Base-by-base conservation (phyloP, 1,140 invertebrate species). In the Nixonia krombeini region DNA sequence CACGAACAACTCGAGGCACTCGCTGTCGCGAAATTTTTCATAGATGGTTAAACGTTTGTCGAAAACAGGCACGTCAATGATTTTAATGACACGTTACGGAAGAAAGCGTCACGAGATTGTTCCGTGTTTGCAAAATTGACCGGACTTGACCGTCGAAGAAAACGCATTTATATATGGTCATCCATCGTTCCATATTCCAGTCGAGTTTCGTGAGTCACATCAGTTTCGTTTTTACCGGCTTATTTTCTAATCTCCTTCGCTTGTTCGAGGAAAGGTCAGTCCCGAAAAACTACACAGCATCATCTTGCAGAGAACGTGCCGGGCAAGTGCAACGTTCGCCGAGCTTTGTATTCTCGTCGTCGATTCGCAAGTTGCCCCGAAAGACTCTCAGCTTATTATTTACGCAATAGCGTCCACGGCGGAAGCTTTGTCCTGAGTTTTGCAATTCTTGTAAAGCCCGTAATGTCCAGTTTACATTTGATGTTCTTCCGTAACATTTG, bases 171-270 rank as follows among this genome's bases (percentile, higher is more conserved):
- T 25, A 31, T 17, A 17, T n/a, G 26, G 17, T 53, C 47, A 45
- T 65, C 58, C 58, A 57, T 65, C 53, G 52, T 52, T 21, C 29
- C 16, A 12, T 23, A 26, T 10, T 28, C 47, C 37, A 31, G 13
- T 33, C 46, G 26, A 31, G 45, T 57, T 53, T 57, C 62, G 1
- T 29, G 52, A 55, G 51, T 51, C 45, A 29, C 61, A 56, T 46
- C 51, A 64, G 55, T 56, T 56, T 51, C 21, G 38, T 40, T 38
- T 50, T 57, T 53, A 38, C 62, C 53, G 52, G 52, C 53, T 65
- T 65, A 52, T 65, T 65, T 58, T 58, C 49, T 49, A 65, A 65
- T 57, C 53, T 65, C 35, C 28, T 52, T 41, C 9, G 44, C 49
- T 53, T 58, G 55, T 55, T 58, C 57, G 52, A 35, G 35, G 12